Evolutionary conservation across 2,888 invertebrate species (phyloP).

Genomic region (Carcina quercana): DNA sequence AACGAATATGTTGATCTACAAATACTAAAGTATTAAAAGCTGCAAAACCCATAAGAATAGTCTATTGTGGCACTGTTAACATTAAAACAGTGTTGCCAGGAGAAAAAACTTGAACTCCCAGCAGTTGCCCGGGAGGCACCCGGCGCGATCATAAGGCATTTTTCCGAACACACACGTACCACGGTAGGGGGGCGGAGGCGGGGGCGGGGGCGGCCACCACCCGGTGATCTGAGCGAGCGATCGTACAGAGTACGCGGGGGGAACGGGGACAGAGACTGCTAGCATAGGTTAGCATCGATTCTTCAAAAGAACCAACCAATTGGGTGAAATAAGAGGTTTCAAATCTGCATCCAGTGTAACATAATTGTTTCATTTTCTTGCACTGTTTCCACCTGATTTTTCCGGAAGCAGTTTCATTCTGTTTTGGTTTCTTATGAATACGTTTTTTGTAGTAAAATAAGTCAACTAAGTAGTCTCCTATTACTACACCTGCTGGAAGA

Average conservation of each 20-base stretch:
- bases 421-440: no score
- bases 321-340: no score
- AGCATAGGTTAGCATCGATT: neutral
- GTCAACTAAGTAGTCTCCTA: no score
- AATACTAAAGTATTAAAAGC: no score
- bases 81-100: constrained; percentile 34
- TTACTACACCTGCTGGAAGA: no score
- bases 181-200: constrained; percentile 25
- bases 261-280: constrained; percentile 25
- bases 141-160: constrained; percentile 65
- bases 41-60: no score
- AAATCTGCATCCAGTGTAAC: no score
- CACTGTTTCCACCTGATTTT: no score
- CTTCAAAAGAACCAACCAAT: constrained; percentile 5
- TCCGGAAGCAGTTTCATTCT: no score
- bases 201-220: constrained; percentile 27
- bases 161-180: constrained; percentile 67
- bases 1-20: no score
- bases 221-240: constrained; percentile 58
- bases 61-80: constrained; percentile 40
- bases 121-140: constrained; percentile 25
- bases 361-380: no score
- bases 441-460: no score
- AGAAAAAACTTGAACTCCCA: constrained; percentile 47
- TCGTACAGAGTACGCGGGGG: constrained; percentile 39